Evolutionary conservation across 1,140 invertebrate genomes (phyloP), one percentile per base, ranked within the genome.

Genomic region (Caenorhabditis elegans): DNA sequence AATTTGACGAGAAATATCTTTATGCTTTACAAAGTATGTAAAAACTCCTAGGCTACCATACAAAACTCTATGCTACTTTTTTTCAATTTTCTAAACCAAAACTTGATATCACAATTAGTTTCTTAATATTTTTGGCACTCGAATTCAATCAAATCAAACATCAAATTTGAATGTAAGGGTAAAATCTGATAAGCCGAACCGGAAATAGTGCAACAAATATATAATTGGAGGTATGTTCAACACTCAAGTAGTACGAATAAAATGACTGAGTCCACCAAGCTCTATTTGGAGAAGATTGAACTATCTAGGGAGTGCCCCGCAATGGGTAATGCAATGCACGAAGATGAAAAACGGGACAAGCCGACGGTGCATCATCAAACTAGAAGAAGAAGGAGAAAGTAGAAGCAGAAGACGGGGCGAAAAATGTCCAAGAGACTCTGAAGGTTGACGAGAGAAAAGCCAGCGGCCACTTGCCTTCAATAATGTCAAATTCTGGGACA

Each of bases 321-420:
- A 22, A 60, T 43, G 60, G 60, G 60, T 70, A 70, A 70, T 70
- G 60, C 60, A 70, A 70, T 70, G 60, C 60, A 70, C 31, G 60
- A 70, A 70, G 60, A 70, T 70, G 60, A 70, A 70, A 70, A 70
- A 70, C 60, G 60, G 60, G 60, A 70, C 34, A 70, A 70, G 60
- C 60, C 60, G 34, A 70, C 60, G 31, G 60, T 39, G 34, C 60
- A 70, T 39, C 60, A 70, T 70, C 60, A 36, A 24, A 39, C 31
- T 39, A 39, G 34, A 10, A 60, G 53, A 15, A 34, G 53, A 10
- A 70, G 26, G n/a, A 39, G 26, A n/a, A 70, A 70, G 11, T 39
- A 70, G 60, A 22, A 39, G 60, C 2, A 70, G 19, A 60, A 60
- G 15, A 17, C 3, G n/a, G 19, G 10, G 26, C 11, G 28, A 22